Conservation (phyloP, 2,888 invertebrate species). For the Choreutis nemorana region DNA sequence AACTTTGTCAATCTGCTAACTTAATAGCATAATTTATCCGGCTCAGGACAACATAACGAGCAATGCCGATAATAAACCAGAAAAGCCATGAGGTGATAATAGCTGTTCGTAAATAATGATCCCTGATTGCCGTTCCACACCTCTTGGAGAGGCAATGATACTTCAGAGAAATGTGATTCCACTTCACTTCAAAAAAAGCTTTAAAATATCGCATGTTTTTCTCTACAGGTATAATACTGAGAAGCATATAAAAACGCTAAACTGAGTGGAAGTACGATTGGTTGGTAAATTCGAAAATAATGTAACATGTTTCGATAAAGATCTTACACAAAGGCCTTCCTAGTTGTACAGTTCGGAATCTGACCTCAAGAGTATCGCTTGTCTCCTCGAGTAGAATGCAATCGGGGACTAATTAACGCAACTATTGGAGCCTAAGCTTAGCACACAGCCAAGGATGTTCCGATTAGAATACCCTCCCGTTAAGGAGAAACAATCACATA, state of each 20-base stretch:
- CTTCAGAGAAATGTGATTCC: no score
- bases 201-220: no score
- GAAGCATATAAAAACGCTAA: no score
- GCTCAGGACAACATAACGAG: conserved; percentile 63
- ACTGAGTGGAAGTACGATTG: no score
- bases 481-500: conserved; percentile 62
- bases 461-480: conserved; percentile 50
- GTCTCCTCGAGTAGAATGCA: conserved; percentile 38
- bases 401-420: conserved; percentile 55
- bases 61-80: conserved; percentile 63
- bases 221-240: no score
- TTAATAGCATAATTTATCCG: conserved; percentile 66
- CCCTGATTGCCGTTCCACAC: conserved; percentile 57
- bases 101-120: conserved; percentile 64
- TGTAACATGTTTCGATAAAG: conserved; percentile 1
- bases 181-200: no score
- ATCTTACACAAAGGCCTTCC: background rate
- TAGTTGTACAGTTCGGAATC: conserved; percentile 10
- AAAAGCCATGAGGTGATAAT: conserved; percentile 65
- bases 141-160: conserved; percentile 36
- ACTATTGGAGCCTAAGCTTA: no score
- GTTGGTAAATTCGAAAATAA: no score
- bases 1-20: conserved; percentile 66
- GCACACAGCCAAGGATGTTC: conserved; percentile 50
- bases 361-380: conserved; percentile 33